phyloP scores from a whole-genome alignment of 2,888 invertebrate species.

The Alloscopus bannaensis region DNA sequence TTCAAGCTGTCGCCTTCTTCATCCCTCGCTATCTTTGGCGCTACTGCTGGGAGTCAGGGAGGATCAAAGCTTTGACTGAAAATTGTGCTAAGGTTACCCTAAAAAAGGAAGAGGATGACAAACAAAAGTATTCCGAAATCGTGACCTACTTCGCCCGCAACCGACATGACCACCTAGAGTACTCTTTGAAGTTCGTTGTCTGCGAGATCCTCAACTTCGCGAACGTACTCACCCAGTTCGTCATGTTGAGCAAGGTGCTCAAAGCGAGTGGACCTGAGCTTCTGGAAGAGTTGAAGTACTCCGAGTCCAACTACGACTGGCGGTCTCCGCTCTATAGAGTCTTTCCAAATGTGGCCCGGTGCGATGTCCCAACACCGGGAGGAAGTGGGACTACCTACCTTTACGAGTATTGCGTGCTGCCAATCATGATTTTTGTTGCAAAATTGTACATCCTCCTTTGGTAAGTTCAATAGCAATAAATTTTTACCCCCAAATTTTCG shows the following conservation, averaged over 20 bases:
- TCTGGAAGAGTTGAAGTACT: conserved; percentile 37
- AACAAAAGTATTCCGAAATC: conserved; percentile 14
- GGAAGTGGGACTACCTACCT: neutral
- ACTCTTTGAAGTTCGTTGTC: conserved; percentile 47
- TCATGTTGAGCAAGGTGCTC: conserved; percentile 17
- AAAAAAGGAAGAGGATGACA: conserved; percentile 39
- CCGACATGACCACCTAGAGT: conserved; percentile 44
- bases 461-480: conserved; percentile 32
- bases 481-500: no score
- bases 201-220: conserved; percentile 55
- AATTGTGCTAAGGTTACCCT: conserved; percentile 11
- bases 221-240: conserved; percentile 44
- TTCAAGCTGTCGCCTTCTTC: conserved; percentile 82
- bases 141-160: conserved; percentile 32
- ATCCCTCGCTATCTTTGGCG: conserved; percentile 60
- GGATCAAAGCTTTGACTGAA: conserved; percentile 31
- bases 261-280: conserved; percentile 4
- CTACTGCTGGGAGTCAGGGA: conserved; percentile 61
- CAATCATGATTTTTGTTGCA: conserved; percentile 57
- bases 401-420: conserved; percentile 56
- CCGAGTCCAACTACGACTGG: conserved; percentile 27
- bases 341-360: conserved; percentile 54
- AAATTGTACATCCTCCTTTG: conserved; percentile 65
- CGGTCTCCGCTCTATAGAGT: conserved; percentile 26
- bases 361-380: conserved; percentile 28